phyloP scores from a whole-genome alignment of 2,113 vertebrate genomes.

The Paradisaea rubra region DNA sequence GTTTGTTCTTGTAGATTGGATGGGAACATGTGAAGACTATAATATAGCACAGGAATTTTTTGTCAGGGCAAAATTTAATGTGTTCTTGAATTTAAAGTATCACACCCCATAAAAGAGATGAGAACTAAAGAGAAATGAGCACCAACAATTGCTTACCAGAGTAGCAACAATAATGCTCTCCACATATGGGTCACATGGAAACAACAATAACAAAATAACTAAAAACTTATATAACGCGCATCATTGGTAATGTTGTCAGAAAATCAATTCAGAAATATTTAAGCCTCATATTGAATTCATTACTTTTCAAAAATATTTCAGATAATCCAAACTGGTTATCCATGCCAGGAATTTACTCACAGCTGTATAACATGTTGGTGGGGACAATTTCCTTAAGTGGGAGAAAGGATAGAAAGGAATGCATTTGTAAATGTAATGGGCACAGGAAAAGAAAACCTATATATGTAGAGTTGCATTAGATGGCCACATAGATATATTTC shows the following conservation, averaged over 20 bases:
- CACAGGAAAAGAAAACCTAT: neutral
- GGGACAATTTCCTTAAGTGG: neutral
- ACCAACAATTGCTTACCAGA: neutral
- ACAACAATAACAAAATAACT: neutral
- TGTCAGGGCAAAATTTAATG: neutral
- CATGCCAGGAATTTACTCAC: neutral
- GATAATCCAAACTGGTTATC: neutral
- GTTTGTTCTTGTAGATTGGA: neutral
- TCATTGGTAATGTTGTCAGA: neutral
- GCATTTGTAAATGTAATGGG: neutral
- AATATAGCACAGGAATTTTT: fast-evolving
- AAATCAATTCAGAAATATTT: neutral
- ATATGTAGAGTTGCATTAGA: neutral
- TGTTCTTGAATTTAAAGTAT: neutral
- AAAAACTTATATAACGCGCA: neutral
- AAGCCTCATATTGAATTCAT: neutral
- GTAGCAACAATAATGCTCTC: neutral
- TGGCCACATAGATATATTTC: neutral
- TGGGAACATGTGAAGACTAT: neutral
- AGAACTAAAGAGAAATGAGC: neutral
- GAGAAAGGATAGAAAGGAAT: neutral
- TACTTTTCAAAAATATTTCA: neutral
- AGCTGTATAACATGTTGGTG: neutral
- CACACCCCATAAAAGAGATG: neutral
- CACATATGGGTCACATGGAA: neutral